Percentiles rank a stretch among this genome's conserved stretches.
These are phyloP conservation scores for Atta colombica DNA, from an alignment of 1,140 invertebrate genomes.

Conservation along the genomic window DNA sequence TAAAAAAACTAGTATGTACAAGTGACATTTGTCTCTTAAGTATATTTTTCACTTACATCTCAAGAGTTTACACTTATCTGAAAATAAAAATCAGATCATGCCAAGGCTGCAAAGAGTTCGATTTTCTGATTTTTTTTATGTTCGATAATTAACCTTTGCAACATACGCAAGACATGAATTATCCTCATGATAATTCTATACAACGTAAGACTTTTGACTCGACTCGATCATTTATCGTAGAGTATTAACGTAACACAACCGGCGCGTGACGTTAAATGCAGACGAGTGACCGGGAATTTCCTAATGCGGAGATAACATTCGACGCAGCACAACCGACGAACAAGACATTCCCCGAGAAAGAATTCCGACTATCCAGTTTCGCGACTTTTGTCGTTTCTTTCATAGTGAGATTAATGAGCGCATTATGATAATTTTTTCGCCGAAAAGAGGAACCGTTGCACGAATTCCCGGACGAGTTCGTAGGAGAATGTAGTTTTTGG, in stretches of 20 bases:
- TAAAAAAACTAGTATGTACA: neutral
- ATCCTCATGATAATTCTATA: conserved; percentile 21
- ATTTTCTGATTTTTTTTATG: conserved; percentile 2
- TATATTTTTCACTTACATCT: neutral
- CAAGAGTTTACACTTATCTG: neutral
- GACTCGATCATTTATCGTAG: conserved; percentile 13
- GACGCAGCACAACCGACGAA: neutral
- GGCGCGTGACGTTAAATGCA: conserved; percentile 31
- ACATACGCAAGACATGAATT: neutral
- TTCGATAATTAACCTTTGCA: conserved; percentile 41
- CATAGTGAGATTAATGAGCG: conserved; percentile 46
- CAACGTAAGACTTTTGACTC: conserved; percentile 9
- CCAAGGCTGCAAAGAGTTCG: conserved; percentile 1
- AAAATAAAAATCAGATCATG: neutral
- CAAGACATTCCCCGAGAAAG: conserved; percentile 39
- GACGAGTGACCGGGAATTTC: conserved; percentile 38
- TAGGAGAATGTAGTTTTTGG: conserved; percentile 28
- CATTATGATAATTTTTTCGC: conserved; percentile 61
- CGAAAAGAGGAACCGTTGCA: conserved; percentile 34
- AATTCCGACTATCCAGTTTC: neutral
- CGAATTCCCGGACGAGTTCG: neutral
- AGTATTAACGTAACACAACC: conserved; percentile 5
- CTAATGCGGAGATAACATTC: conserved; percentile 43
- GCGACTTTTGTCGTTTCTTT: conserved; percentile 20
- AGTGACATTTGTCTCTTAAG: neutral